Evolutionary conservation across 2,797 vertebrate species (phyloP).

Genomic region (Anolis apletophallus): DNA sequence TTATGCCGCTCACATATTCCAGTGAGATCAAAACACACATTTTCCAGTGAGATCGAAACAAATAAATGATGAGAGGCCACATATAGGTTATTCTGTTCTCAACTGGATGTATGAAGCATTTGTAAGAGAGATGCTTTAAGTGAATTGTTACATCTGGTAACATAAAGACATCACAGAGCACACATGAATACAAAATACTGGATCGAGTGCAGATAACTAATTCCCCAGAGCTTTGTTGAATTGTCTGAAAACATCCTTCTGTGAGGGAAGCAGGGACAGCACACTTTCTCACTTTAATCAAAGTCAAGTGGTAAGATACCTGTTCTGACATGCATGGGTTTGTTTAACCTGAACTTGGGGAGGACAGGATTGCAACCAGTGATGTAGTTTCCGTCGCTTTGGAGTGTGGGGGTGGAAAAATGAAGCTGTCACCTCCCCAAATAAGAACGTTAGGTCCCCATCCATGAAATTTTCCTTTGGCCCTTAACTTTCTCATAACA

Average conservation of each 20-base stretch:
- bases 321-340: background rate
- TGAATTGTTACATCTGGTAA: background rate
- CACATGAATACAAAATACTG: background rate
- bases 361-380: too few species aligned
- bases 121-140: background rate
- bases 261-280: background rate
- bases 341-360: background rate
- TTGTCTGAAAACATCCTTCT: background rate
- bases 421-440: too few species aligned
- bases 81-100: background rate
- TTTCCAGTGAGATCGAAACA: slow-evolving; percentile 9
- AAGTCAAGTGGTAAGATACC: too few species aligned
- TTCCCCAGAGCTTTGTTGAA: background rate
- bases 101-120: background rate
- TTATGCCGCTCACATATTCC: slow-evolving; percentile 11
- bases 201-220: background rate
- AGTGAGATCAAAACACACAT: background rate
- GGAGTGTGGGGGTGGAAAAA: too few species aligned
- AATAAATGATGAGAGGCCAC: slow-evolving; percentile 3
- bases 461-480: too few species aligned
- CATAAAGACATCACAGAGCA: background rate
- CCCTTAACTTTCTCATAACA: too few species aligned
- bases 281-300: background rate
- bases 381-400: too few species aligned
- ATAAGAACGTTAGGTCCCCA: too few species aligned